Percentiles rank a stretch among this genome's conserved stretches.
Evolutionary conservation across 2,888 invertebrate genomes (phyloP).

Genomic region (Hydroisotoma schaefferi): DNA sequence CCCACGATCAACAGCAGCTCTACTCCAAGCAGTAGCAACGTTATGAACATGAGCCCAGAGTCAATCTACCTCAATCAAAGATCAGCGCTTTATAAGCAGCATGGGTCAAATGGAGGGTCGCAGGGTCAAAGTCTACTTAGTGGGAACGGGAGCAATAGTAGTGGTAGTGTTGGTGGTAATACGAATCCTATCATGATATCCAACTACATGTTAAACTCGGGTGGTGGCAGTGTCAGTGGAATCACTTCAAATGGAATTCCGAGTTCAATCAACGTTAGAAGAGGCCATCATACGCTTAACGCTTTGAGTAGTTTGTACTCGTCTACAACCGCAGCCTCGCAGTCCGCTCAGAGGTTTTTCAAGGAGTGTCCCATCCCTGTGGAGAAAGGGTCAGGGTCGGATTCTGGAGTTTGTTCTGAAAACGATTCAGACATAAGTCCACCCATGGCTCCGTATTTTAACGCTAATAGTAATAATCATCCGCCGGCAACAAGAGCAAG

Average conservation of each 20-base stretch:
- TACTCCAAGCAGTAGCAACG: too few species aligned
- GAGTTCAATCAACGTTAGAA: background rate
- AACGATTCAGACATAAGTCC: slow-evolving; percentile 43
- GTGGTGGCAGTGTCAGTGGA: background rate
- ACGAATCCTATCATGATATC: too few species aligned
- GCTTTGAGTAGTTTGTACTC: background rate
- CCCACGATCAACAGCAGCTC: too few species aligned
- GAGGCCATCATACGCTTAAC: background rate
- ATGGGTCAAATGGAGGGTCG: background rate
- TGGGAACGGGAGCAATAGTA: background rate
- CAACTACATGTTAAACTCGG: background rate
- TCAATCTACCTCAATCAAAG: background rate
- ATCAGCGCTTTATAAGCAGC: background rate
- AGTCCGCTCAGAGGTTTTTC: background rate
- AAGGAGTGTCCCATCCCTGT: slow-evolving; percentile 20
- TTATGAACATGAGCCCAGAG: background rate
- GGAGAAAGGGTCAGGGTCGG: slow-evolving; percentile 42
- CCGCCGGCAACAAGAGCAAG: slow-evolving; percentile 12
- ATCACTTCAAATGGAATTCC: background rate
- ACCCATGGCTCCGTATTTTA: slow-evolving; percentile 28
- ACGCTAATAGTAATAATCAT: slow-evolving; percentile 7
- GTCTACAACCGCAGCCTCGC: background rate
- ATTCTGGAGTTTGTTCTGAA: slow-evolving; percentile 47
- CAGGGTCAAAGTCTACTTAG: background rate
- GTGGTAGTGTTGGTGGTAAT: background rate